These are phyloP conservation scores for Diacarnus erythraeanus DNA, from an alignment of 37 sponge, comb jelly and placozoan genomes.

Conservation along the genomic window DNA sequence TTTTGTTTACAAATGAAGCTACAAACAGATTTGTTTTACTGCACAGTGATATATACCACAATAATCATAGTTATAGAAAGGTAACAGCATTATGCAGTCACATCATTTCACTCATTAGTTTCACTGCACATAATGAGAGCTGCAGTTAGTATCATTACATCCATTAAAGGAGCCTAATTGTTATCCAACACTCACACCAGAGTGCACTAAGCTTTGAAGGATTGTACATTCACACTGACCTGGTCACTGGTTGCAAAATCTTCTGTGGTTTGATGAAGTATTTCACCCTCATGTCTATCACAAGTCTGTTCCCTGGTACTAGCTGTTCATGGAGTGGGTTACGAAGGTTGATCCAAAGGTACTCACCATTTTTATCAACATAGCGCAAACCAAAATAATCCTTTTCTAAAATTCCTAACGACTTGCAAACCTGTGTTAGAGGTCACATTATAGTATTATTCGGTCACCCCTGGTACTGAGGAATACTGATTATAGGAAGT, in stretches of 20 bases:
- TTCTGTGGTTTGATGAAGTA: slow-evolving; percentile 79
- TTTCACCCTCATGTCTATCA: slow-evolving; percentile 68
- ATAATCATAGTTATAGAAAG: too few species aligned
- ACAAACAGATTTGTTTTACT: too few species aligned
- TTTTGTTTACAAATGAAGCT: too few species aligned
- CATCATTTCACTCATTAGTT: too few species aligned
- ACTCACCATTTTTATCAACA: slow-evolving; percentile 67
- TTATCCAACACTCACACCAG: too few species aligned
- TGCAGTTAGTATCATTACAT: too few species aligned
- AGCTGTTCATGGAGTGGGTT: slow-evolving; percentile 78
- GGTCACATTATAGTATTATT: neutral
- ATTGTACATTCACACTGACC: slow-evolving; percentile 40
- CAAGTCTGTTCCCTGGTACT: slow-evolving; percentile 32
- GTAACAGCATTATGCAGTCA: too few species aligned
- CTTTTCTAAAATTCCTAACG: slow-evolving; percentile 63
- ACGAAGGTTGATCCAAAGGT: slow-evolving; percentile 75
- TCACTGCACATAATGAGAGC: too few species aligned
- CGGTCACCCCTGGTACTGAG: neutral
- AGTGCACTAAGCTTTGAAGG: too few species aligned
- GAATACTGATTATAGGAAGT: too few species aligned
- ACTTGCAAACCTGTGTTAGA: slow-evolving; percentile 49
- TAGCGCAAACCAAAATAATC: slow-evolving; percentile 78
- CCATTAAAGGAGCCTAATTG: too few species aligned
- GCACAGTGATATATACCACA: too few species aligned
- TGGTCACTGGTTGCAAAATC: slow-evolving; percentile 65